Evolutionary conservation across 2,888 invertebrate genomes (phyloP).

Genomic region (Clepsis dumicolana): DNA sequence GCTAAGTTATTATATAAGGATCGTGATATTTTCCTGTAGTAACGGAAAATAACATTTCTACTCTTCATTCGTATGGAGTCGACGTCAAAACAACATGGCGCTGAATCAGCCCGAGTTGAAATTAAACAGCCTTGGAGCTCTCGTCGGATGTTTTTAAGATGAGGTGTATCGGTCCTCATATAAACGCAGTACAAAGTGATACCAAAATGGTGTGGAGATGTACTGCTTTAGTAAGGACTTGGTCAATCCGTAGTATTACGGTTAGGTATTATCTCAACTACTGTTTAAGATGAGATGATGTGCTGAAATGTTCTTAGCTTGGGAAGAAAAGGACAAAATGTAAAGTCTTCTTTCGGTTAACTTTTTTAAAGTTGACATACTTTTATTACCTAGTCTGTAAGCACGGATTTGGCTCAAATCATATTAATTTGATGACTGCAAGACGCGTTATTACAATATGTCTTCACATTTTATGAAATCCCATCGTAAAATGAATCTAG

Average conservation of each 20-base stretch:
- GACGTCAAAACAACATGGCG: conserved; percentile 30
- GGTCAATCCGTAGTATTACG: neutral
- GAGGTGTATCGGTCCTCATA: conserved; percentile 32
- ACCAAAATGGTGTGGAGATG: neutral
- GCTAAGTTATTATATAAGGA: neutral
- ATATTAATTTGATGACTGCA: too few relatives aligned
- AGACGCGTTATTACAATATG: too few relatives aligned
- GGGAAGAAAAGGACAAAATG: too few relatives aligned
- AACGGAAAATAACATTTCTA: conserved; percentile 13
- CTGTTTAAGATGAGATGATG: neutral
- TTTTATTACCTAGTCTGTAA: too few relatives aligned
- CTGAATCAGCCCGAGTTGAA: conserved; percentile 53
- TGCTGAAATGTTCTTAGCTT: neutral
- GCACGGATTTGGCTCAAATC: too few relatives aligned
- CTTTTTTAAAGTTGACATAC: too few relatives aligned
- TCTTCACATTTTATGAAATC: too few relatives aligned
- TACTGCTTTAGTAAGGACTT: neutral
- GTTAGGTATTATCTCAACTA: neutral
- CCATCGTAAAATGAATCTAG: neutral
- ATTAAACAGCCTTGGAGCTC: conserved; percentile 75
- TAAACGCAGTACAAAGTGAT: conserved; percentile 3
- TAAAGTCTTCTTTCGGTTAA: too few relatives aligned
- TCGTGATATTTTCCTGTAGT: neutral
- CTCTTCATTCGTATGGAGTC: conserved; percentile 17
- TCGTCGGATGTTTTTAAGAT: conserved; percentile 57